Conservation (phyloP, 1,140 invertebrate species). For the Heliothis subflexa region DNA sequence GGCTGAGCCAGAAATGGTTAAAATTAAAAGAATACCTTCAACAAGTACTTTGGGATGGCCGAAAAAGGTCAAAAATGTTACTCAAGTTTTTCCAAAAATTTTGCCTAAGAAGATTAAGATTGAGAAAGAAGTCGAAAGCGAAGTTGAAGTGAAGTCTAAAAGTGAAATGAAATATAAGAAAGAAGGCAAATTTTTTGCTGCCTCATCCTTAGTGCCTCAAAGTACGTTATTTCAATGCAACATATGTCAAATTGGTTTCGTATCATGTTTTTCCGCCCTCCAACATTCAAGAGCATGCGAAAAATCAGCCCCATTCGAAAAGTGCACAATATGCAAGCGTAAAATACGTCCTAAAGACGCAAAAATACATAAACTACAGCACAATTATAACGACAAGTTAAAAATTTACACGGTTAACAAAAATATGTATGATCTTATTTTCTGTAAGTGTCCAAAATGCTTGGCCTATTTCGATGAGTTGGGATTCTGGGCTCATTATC, state of each 20-base stretch:
- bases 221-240: constrained; percentile 52
- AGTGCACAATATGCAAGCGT: constrained; percentile 46
- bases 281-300: constrained; percentile 16
- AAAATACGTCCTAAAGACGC: constrained; percentile 40
- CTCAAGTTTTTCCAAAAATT: neutral
- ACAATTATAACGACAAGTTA: constrained; percentile 42
- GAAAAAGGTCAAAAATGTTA: neutral
- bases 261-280: neutral
- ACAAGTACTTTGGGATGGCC: neutral
- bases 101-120: neutral
- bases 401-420: constrained; percentile 46
- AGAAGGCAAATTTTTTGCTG: constrained; percentile 15
- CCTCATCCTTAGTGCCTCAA: constrained; percentile 35
- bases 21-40: neutral
- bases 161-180: neutral
- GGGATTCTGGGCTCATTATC: constrained; percentile 35
- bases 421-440: constrained; percentile 42
- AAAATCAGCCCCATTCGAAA: neutral
- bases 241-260: constrained; percentile 48
- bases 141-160: neutral
- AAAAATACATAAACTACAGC: constrained; percentile 46
- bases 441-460: constrained; percentile 54
- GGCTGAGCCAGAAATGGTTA: neutral
- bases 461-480: constrained; percentile 48
- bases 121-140: neutral